Evolutionary conservation across 2,113 vertebrate genomes (phyloP), one percentile per base, ranked within the genome.

Genomic region (Passer montanus): DNA sequence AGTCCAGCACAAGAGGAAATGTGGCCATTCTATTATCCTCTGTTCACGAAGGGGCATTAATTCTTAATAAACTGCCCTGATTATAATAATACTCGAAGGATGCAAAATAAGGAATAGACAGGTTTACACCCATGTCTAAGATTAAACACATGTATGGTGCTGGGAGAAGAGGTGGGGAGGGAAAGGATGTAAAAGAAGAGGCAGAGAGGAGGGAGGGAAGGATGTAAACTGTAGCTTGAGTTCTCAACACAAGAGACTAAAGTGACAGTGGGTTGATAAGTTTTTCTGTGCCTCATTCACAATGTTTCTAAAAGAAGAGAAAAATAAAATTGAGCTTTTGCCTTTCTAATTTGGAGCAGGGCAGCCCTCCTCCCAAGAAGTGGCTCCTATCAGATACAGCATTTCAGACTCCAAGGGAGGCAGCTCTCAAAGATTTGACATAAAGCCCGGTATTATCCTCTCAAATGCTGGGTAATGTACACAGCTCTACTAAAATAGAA

Each of bases 11-110:
- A 68, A 69, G 84, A 93, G 84, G 88, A 96, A 97, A 97, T 69
- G 91, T 70, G 79, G 84, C 94, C 87, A 95, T 97, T 92, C 95
- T 92, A 97, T 98, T 97, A 96, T 94, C 93, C 92, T 95, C 95
- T 86, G 90, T 31, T 95, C 96, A 96, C 19, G 3, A 91, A 95
- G 63, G 87, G 74, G 53, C 97, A 98, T 98, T 97, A 98, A 98
- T 98, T 98, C 97, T 98, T 98, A 98, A 98, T 97, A 97, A 95
- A 95, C 94, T 92, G 72, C n/a, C 69, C 55, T 44, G 90, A 97
- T 97, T 97, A 90, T 93, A 95, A 96, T 76, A 78, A 97, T 96
- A 97, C 76, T 95, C n/a, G 0, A 87, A 97, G 84, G 93, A 97
- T 95, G 92, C 97, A 97, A 97, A 97, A 87, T 94, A 96, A 95